Evolutionary conservation across 2,888 invertebrate species (phyloP).

Genomic region (Drosophila vallismaia): DNA sequence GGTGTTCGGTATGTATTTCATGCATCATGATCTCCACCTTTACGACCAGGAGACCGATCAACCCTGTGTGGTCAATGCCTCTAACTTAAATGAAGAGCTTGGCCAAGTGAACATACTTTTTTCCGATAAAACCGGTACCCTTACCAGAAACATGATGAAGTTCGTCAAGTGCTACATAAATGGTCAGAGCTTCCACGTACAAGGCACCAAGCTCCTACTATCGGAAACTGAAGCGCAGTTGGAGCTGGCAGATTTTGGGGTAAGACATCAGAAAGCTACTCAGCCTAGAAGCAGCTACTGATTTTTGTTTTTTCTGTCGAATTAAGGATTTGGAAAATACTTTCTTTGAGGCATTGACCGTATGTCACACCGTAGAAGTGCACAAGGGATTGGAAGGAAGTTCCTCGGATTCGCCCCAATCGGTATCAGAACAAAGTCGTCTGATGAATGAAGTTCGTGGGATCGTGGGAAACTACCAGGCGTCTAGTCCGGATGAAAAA

Average conservation of each 20-base stretch:
- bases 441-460: conserved; percentile 6
- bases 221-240: conserved; percentile 49
- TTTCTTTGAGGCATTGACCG: conserved; percentile 89
- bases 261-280: neutral
- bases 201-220: conserved; percentile 74
- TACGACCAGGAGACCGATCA: conserved; percentile 87
- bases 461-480: conserved; percentile 85
- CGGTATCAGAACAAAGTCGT: conserved; percentile 25
- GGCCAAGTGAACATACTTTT: conserved; percentile 93
- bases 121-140: conserved; percentile 93
- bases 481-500: conserved; percentile 97
- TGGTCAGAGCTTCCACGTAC: conserved; percentile 85
- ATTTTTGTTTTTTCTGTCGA: neutral
- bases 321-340: conserved; percentile 87
- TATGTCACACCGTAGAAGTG: conserved; percentile 92
- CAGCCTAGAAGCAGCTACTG: no score
- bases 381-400: conserved; percentile 52
- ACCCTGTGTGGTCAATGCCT: conserved; percentile 90
- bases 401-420: conserved; percentile 4
- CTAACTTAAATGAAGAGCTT: conserved; percentile 93
- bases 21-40: conserved; percentile 90
- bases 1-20: conserved; percentile 88
- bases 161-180: conserved; percentile 90
- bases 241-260: conserved; percentile 64
- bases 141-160: conserved; percentile 93